Conservation (phyloP, 2,888 invertebrate species). For the Lepetodrilus schrolli region DNA sequence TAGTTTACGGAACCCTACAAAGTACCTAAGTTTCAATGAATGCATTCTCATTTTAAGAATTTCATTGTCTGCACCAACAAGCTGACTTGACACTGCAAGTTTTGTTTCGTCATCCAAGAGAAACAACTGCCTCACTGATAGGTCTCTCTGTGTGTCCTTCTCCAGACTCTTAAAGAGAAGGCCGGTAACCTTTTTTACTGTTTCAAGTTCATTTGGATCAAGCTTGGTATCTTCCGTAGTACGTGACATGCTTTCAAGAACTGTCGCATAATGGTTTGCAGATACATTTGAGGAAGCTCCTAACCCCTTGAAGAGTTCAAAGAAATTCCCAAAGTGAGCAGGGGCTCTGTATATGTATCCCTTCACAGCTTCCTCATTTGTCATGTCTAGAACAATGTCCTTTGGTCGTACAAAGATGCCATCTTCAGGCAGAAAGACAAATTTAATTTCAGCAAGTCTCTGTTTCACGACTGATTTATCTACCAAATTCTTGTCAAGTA, state of each 20-base stretch:
- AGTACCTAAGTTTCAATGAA: constrained; percentile 27
- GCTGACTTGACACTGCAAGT: constrained; percentile 27
- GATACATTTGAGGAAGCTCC: constrained; percentile 46
- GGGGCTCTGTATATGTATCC: constrained; percentile 52
- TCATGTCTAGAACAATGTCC: neutral
- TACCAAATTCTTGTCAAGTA: neutral
- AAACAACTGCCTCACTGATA: constrained; percentile 17
- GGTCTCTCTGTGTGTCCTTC: neutral
- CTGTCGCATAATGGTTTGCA: constrained; percentile 47
- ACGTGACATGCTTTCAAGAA: constrained; percentile 41
- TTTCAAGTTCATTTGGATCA: constrained; percentile 42
- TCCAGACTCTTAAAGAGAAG: constrained; percentile 20
- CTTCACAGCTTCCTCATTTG: neutral
- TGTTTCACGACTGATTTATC: neutral
- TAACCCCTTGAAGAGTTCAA: constrained; percentile 44
- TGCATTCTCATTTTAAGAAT: constrained; percentile 19
- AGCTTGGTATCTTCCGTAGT: constrained; percentile 32
- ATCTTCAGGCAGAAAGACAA: neutral
- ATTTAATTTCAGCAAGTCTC: neutral
- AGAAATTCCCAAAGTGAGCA: constrained; percentile 42
- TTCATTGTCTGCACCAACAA: constrained; percentile 37
- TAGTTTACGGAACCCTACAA: constrained; percentile 34
- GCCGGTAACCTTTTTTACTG: constrained; percentile 40
- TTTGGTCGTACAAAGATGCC: neutral
- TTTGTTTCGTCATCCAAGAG: constrained; percentile 1